Percentiles rank a stretch among this genome's conserved stretches.
Evolutionary conservation across 2,888 invertebrate genomes (phyloP).

Genomic region (Eucera pruinosa): DNA sequence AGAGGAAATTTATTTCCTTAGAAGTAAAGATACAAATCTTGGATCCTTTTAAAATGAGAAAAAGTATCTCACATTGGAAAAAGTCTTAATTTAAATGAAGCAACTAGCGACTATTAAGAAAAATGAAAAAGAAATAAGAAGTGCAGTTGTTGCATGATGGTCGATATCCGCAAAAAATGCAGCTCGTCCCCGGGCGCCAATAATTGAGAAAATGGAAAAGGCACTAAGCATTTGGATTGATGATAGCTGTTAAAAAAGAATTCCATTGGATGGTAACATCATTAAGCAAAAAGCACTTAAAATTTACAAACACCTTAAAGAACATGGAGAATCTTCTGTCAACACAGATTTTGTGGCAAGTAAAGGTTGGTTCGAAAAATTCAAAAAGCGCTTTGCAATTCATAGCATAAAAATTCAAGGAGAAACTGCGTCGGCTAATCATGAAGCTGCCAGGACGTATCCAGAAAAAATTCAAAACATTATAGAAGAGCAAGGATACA

Average conservation of each 20-base stretch:
- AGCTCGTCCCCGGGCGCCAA: not conserved
- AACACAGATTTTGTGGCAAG: slow-evolving; percentile 36
- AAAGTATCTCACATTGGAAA: slow-evolving; percentile 31
- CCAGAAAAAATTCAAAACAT: slow-evolving; percentile 33
- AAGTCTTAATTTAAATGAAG: slow-evolving; percentile 27
- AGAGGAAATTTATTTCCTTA: slow-evolving; percentile 13
- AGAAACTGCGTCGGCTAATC: slow-evolving; percentile 1
- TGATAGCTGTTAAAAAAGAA: slow-evolving; percentile 34
- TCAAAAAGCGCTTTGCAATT: slow-evolving; percentile 37
- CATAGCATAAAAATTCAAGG: slow-evolving; percentile 13
- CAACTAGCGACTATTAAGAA: slow-evolving; percentile 18
- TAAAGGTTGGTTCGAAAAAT: slow-evolving; percentile 35
- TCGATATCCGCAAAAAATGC: not conserved
- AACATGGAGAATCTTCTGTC: slow-evolving; percentile 24
- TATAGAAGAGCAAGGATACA: slow-evolving; percentile 19
- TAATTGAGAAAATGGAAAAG: slow-evolving; percentile 25
- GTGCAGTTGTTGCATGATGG: slow-evolving; percentile 17
- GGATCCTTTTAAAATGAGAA: slow-evolving; percentile 32
- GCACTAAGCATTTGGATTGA: slow-evolving; percentile 30
- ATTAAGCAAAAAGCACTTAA: slow-evolving; percentile 10
- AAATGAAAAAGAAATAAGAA: slow-evolving; percentile 9
- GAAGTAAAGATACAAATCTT: slow-evolving; percentile 34
- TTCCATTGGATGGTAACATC: slow-evolving; percentile 15
- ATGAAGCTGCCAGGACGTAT: slow-evolving; percentile 5
- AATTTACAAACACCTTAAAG: slow-evolving; percentile 19